Conservation (phyloP, 2,113 vertebrate species). For the Pelodiscus sinensis region DNA sequence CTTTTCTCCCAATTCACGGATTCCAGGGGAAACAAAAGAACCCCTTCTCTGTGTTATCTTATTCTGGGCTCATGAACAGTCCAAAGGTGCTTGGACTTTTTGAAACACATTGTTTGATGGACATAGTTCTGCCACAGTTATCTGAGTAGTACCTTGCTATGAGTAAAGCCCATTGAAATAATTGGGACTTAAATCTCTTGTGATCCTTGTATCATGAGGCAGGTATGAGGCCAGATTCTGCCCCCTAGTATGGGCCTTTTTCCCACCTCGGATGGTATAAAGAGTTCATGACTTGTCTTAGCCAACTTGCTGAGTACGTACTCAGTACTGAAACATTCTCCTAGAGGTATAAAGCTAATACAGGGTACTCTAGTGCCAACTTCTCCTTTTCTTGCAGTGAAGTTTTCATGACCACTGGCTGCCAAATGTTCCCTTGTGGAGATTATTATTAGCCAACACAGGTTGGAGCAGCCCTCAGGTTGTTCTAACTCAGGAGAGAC, state of each 20-base stretch:
- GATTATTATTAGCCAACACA: neutral
- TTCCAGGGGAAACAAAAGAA: neutral
- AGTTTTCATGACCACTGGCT: neutral
- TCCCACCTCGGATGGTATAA: neutral
- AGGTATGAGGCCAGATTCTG: neutral
- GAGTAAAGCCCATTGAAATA: neutral
- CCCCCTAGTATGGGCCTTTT: neutral
- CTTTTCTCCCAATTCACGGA: neutral
- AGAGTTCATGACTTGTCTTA: neutral
- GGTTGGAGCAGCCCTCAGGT: neutral
- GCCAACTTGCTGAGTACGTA: fast-evolving
- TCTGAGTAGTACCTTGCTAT: neutral
- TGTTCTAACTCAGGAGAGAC: neutral
- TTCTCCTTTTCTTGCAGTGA: neutral
- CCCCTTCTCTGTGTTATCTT: neutral
- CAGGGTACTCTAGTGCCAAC: neutral
- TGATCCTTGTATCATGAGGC: neutral
- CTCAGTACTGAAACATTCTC: neutral
- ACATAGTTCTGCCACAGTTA: neutral
- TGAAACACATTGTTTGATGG: neutral
- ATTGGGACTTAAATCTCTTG: neutral
- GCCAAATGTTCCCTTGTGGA: neutral
- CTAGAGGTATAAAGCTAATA: neutral
- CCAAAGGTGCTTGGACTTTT: neutral
- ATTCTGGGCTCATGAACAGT: neutral